Conservation (phyloP, 2,113 vertebrate species). For the Antigone vipio region DNA sequence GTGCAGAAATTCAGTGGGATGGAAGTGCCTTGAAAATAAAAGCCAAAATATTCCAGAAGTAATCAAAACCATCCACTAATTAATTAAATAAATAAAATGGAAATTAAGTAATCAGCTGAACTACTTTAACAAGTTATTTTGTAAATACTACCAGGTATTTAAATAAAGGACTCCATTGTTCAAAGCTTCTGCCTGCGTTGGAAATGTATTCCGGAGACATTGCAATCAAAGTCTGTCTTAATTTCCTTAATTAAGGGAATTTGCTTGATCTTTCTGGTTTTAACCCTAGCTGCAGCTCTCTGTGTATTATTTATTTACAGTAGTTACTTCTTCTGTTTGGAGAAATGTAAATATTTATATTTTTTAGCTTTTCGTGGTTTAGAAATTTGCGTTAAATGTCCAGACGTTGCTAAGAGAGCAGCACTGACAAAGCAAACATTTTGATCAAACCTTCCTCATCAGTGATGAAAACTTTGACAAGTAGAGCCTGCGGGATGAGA, state of each 20-base stretch:
- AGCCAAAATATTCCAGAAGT: not conserved
- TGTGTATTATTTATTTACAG: not conserved
- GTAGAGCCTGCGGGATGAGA: not conserved
- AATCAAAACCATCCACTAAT: not conserved
- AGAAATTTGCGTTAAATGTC: not conserved
- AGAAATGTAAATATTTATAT: not conserved
- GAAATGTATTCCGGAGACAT: not conserved
- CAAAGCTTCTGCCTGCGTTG: not conserved
- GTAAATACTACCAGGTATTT: not conserved
- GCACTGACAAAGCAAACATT: not conserved
- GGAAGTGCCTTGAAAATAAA: not conserved
- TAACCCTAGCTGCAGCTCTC: not conserved
- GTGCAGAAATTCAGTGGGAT: not conserved
- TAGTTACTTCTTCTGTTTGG: not conserved
- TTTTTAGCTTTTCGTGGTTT: not conserved
- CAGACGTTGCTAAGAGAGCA: not conserved
- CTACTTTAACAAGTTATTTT: not conserved
- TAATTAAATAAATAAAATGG: not conserved
- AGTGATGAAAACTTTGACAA: not conserved
- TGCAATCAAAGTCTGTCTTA: not conserved
- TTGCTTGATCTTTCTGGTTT: not conserved
- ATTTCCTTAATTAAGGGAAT: not conserved
- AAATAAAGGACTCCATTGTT: not conserved
- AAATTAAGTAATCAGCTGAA: not conserved
- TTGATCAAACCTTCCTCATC: not conserved